Percentiles rank a stretch among this genome's conserved stretches.
Conservation (phyloP, 1,140 invertebrate genomes). For the Magallana angulata region DNA sequence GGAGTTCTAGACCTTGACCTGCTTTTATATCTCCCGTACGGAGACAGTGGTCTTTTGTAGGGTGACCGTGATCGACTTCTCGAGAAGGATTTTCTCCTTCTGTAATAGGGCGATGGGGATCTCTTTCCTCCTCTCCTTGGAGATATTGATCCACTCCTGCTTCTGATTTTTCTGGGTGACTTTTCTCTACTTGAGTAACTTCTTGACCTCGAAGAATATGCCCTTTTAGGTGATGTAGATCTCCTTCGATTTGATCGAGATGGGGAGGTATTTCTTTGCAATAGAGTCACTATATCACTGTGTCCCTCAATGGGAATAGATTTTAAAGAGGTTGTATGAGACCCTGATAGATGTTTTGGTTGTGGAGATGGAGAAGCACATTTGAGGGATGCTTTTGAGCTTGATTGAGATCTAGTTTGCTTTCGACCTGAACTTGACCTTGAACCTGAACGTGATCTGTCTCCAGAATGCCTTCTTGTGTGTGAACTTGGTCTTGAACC, state of each 20-base stretch:
- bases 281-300: background rate
- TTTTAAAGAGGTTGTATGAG: background rate
- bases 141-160: conserved; percentile 36
- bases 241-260: conserved; percentile 20
- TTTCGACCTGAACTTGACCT: background rate
- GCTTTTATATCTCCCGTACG: background rate
- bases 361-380: background rate
- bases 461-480: background rate
- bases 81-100: conserved; percentile 5
- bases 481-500: conserved; percentile 7
- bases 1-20: conserved; percentile 5
- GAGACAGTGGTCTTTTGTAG: conserved; percentile 16
- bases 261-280: background rate
- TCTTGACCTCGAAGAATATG: background rate
- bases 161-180: conserved; percentile 1
- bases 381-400: background rate
- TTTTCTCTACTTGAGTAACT: background rate
- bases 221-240: background rate
- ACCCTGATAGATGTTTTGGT: background rate
- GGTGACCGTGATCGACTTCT: conserved; percentile 28
- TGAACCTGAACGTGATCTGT: background rate
- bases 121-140: conserved; percentile 43
- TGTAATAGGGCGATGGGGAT: background rate
- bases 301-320: background rate
- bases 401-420: background rate